These are phyloP conservation scores for Labeo catla DNA, from an alignment of 2,113 vertebrate genomes.

Conservation along the genomic window DNA sequence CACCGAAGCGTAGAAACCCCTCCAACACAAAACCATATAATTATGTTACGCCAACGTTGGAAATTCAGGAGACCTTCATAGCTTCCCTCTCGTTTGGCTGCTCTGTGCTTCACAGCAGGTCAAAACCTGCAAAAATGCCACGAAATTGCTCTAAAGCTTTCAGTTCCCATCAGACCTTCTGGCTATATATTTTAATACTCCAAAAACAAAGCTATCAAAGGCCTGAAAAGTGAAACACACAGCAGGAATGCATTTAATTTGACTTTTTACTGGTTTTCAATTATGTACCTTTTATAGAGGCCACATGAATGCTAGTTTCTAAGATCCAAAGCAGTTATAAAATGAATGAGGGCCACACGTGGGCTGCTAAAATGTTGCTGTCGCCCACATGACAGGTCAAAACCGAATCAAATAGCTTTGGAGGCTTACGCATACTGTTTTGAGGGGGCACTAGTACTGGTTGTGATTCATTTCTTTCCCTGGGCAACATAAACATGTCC, in stretches of 20 bases:
- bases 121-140: conserved; percentile 54
- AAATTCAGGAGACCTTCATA: background rate
- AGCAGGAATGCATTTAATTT: background rate
- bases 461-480: background rate
- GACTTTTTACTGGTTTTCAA: too few species aligned
- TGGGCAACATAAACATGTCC: background rate
- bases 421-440: background rate
- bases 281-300: background rate
- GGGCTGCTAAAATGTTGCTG: background rate
- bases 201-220: background rate
- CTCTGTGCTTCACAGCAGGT: conserved; percentile 47
- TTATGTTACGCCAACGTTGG: background rate
- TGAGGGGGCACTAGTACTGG: background rate
- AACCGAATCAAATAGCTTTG: background rate
- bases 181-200: background rate
- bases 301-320: background rate
- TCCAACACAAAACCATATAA: conserved; percentile 14
- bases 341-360: background rate
- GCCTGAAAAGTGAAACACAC: background rate
- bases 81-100: background rate
- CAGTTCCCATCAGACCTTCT: background rate
- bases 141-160: conserved; percentile 15
- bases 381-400: background rate
- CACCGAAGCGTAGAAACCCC: conserved; percentile 2
- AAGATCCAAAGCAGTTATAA: background rate